These are phyloP conservation scores for Alligator mississippiensis DNA, from an alignment of 2,113 vertebrate genomes.

Conservation along the genomic window DNA sequence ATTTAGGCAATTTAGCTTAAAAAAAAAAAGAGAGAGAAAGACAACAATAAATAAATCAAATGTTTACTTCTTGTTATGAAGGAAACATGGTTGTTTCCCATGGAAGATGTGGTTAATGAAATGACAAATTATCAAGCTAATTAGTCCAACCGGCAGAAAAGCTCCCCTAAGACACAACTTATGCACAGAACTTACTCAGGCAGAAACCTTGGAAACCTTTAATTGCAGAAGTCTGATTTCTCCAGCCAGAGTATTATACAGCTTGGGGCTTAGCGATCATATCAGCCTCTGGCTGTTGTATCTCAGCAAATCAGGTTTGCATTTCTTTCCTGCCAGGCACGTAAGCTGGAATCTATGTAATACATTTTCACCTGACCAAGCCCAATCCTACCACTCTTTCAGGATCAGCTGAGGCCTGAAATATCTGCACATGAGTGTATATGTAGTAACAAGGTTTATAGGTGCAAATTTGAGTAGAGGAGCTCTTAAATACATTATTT, in stretches of 20 bases:
- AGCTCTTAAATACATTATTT: neutral
- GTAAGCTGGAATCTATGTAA: neutral
- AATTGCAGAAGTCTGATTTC: neutral
- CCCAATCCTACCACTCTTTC: neutral
- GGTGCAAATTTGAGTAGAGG: neutral
- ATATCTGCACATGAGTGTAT: neutral
- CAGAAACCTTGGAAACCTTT: neutral
- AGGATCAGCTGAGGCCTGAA: neutral
- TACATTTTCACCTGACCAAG: neutral
- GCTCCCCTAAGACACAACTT: conserved; percentile 13
- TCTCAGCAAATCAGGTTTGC: neutral
- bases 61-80: conserved; percentile 21
- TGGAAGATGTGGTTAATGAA: conserved; percentile 39
- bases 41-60: neutral
- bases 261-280: neutral
- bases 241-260: neutral
- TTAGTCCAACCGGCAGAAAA: conserved; percentile 33
- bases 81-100: neutral
- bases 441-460: neutral
- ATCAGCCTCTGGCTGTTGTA: neutral
- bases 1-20: neutral
- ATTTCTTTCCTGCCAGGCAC: neutral
- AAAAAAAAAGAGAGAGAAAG: neutral
- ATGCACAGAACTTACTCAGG: neutral
- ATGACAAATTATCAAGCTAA: conserved; percentile 52